Base-by-base conservation (phyloP, 2,888 invertebrate species). In the Drosophila meridionalis region DNA sequence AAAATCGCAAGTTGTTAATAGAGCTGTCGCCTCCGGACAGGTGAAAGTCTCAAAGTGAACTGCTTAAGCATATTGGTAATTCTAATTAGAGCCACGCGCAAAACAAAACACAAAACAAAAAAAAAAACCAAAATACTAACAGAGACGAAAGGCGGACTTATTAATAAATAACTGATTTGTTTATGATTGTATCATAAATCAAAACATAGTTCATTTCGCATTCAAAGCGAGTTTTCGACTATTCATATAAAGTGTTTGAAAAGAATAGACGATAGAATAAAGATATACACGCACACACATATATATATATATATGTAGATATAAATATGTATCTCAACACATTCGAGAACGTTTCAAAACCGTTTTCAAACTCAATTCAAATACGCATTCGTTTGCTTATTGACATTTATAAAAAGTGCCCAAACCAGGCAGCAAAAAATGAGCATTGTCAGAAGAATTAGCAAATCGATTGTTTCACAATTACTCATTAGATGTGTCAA, bases 391-490 rank as follows among this genome's bases (percentile, higher is more conserved):
- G 14, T 14, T 28, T 38, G n/a, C 34, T 40, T 52, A 34, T 43
- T 43, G 36, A 12, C 45, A 50, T 32, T 30, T 30, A 62, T 45
- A n/a, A 63, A 26, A 76, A 69, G 53, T 71, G 64, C 30, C 57
- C 52, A 30, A 72, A 53, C 58, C 60, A 60, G 77, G 61, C 53
- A n/a, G 50, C 43, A 28, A 2, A 42, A 30, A 52, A 32, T n/a
- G 26, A 55, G 59, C 56, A 76, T 63, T 67, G 59, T 63, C 48
- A 45, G 59, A 45, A 20, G 57, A 71, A 74, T 78, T 69, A 30
- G 63, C 69, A 42, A 74, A 64, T 72, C 68, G 50, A 40, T 57
- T 67, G 66, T 55, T 78, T 68, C 48, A 65, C 53, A 65, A 56
- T 66, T 69, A 69, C 67, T 60, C 66, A 66, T 60, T 74, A 30